These are phyloP conservation scores for Genyomyrus donnyi DNA, from an alignment of 2,113 vertebrate species.

Conservation along the genomic window DNA sequence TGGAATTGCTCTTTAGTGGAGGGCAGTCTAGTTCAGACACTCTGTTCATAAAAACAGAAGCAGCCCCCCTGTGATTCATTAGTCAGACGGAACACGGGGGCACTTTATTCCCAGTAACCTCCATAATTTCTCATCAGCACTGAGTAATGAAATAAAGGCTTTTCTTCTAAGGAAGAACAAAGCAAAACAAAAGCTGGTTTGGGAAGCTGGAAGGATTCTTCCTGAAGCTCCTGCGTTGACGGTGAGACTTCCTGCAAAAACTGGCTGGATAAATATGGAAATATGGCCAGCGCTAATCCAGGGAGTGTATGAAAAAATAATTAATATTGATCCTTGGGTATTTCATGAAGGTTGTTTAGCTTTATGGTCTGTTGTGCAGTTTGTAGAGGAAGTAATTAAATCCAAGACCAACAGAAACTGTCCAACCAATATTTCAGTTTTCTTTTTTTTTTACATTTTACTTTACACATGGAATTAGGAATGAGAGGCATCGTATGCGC, in stretches of 20 bases:
- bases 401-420: neutral
- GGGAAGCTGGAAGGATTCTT: neutral
- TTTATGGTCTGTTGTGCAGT: neutral
- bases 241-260: neutral
- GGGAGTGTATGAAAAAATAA: conserved; percentile 13
- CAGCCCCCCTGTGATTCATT: neutral
- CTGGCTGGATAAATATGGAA: conserved; percentile 12
- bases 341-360: neutral
- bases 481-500: neutral
- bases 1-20: neutral
- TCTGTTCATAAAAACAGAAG: neutral
- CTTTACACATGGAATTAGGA: neutral
- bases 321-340: conserved; percentile 19
- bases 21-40: neutral
- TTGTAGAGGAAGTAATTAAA: neutral
- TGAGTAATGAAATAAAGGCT: neutral
- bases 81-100: neutral
- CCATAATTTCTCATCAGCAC: conserved; percentile 6
- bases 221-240: neutral
- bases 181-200: neutral
- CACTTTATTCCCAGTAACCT: conserved; percentile 7
- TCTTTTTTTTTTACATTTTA: neutral
- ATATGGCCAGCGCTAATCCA: conserved; percentile 4
- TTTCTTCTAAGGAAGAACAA: neutral
- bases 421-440: neutral